phyloP scores from a whole-genome alignment of 2,113 vertebrate species.

The Pitta sordida region DNA sequence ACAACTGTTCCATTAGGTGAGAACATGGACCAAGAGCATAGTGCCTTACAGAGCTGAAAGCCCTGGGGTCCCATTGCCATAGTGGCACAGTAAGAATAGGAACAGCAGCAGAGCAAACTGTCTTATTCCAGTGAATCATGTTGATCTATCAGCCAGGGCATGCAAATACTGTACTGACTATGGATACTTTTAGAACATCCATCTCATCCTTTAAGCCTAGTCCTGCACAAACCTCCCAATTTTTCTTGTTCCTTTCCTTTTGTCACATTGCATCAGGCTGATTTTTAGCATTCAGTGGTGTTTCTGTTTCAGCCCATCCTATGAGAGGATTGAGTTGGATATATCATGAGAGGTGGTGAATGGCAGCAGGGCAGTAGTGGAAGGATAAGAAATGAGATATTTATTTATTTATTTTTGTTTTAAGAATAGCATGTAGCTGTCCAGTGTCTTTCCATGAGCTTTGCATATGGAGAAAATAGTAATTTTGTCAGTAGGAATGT shows the following conservation, averaged over 20 bases:
- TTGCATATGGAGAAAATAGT: not conserved
- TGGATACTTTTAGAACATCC: not conserved
- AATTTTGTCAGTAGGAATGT: not conserved
- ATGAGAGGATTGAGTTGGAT: not conserved
- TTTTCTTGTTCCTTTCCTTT: not conserved
- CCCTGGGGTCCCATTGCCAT: not conserved
- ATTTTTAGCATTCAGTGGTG: not conserved
- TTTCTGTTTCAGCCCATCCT: not conserved
- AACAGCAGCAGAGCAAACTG: constrained; percentile 1
- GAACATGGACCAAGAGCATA: not conserved
- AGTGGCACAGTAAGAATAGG: not conserved
- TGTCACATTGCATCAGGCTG: not conserved
- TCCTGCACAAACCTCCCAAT: not conserved
- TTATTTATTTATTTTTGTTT: not conserved
- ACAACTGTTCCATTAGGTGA: not conserved
- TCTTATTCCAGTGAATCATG: constrained; percentile 7
- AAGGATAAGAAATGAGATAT: not conserved
- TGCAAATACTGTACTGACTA: not conserved
- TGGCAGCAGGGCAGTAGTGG: not conserved
- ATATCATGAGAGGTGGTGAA: not conserved
- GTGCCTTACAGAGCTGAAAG: not conserved
- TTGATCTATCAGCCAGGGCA: constrained; percentile 11
- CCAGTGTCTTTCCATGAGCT: not conserved
- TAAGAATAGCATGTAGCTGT: not conserved
- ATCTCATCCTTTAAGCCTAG: not conserved